Conservation (phyloP, 2,797 vertebrate genomes). For the Chelon labrosus region DNA sequence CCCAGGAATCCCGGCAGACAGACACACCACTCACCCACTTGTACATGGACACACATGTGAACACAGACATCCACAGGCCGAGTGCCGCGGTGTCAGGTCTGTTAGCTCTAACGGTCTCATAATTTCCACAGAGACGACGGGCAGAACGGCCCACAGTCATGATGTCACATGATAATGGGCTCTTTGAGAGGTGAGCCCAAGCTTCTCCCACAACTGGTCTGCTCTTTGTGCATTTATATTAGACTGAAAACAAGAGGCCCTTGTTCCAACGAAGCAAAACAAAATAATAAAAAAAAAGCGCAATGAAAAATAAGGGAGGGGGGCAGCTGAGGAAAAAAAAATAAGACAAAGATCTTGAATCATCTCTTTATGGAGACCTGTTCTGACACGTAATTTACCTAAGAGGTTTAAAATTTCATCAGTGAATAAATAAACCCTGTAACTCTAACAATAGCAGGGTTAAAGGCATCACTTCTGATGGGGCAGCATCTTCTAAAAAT, state of each 20-base stretch:
- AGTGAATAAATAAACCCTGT: constrained; percentile 3
- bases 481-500: constrained; percentile 15
- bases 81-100: constrained; percentile 25
- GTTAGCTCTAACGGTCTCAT: constrained; percentile 41
- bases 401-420: constrained; percentile 12
- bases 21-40: constrained; percentile 45
- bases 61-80: constrained; percentile 16
- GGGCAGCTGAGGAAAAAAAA: not conserved
- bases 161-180: constrained; percentile 65
- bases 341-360: not conserved
- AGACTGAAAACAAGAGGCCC: constrained; percentile 41
- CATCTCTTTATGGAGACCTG: not conserved
- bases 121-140: constrained; percentile 60
- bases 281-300: constrained; percentile 15
- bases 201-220: constrained; percentile 68
- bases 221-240: constrained; percentile 52
- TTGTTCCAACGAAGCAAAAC: constrained; percentile 50
- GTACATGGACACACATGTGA: constrained; percentile 10
- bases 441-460: not conserved
- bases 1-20: constrained; percentile 60
- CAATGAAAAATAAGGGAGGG: constrained; percentile 9
- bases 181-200: constrained; percentile 69
- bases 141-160: constrained; percentile 47
- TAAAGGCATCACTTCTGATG: not conserved
- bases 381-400: constrained; percentile 3